Conservation (phyloP, 2,113 vertebrate genomes). For the Prinia subflava region DNA sequence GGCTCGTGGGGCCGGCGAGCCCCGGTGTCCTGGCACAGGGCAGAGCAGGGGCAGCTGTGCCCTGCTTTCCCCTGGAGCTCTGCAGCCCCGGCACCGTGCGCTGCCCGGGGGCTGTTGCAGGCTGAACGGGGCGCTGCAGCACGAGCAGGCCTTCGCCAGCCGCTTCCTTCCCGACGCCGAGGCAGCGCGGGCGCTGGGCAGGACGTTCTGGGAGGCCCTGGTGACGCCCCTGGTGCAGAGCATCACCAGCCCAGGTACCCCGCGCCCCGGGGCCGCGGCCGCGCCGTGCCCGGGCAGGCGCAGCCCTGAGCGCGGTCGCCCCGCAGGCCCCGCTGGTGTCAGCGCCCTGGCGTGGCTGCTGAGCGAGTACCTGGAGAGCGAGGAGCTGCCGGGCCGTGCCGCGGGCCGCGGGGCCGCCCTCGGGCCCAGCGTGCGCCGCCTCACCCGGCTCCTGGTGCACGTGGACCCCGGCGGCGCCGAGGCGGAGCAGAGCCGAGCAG, state of each 20-base stretch:
- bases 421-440: conserved; percentile 82
- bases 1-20: neutral
- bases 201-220: conserved; percentile 93
- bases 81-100: neutral
- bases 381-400: conserved; percentile 36
- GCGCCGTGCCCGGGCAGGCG: neutral
- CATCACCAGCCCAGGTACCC: conserved; percentile 83
- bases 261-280: accelerated
- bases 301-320: neutral
- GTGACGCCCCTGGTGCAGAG: conserved; percentile 87
- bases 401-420: conserved; percentile 72
- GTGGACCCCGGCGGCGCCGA: conserved; percentile 77
- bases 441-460: conserved; percentile 90
- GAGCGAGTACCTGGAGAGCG: conserved; percentile 82
- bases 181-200: conserved; percentile 85
- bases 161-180: conserved; percentile 88
- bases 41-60: neutral
- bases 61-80: neutral
- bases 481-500: conserved; percentile 71
- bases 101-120: conserved; percentile 41
- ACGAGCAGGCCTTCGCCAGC: conserved; percentile 89
- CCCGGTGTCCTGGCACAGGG: accelerated
- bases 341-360: conserved; percentile 90
- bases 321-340: conserved; percentile 36
- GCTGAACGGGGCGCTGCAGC: conserved; percentile 84